phyloP scores from a whole-genome alignment of 1,140 invertebrate genomes.

The Carposina sasakii region DNA sequence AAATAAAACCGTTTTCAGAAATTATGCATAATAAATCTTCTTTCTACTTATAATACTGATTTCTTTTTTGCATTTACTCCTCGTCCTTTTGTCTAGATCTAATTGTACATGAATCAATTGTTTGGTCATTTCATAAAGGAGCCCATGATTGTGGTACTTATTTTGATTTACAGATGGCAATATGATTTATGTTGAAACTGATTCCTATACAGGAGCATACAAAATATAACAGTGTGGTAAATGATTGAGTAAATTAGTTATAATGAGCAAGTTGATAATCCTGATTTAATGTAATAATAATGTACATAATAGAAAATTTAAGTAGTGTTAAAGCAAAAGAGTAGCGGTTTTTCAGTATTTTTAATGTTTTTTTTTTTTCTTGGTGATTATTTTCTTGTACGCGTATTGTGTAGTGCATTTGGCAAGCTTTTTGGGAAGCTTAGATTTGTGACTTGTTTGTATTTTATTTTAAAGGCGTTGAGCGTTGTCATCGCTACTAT shows the following conservation, averaged over 20 bases:
- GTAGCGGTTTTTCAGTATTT: slow-evolving; percentile 62
- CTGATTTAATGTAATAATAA: slow-evolving; percentile 51
- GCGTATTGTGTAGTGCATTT: slow-evolving; percentile 54
- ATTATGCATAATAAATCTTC: no score
- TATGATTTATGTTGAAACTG: no score
- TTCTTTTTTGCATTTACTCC: no score
- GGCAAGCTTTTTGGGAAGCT: slow-evolving; percentile 31
- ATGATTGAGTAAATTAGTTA: slow-evolving; percentile 34
- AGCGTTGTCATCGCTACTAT: slow-evolving; percentile 14
- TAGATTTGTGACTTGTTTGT: slow-evolving; percentile 26
- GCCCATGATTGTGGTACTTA: no score
- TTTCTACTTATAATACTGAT: no score
- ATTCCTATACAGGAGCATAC: no score
- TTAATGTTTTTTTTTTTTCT: slow-evolving; percentile 49
- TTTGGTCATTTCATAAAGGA: slow-evolving; percentile 19
- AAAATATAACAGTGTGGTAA: slow-evolving; percentile 26
- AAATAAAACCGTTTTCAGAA: no score
- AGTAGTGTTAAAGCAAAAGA: slow-evolving; percentile 53
- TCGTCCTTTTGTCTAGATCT: no score
- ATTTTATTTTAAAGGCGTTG: slow-evolving; percentile 20
- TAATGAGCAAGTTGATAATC: slow-evolving; percentile 64
- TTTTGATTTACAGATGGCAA: no score
- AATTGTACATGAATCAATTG: no score
- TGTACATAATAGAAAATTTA: slow-evolving; percentile 59
- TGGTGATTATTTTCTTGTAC: slow-evolving; percentile 44